Percentiles rank a stretch among this genome's conserved stretches.
Conservation (phyloP, 1,140 invertebrate genomes). For the Drosophila hydei region DNA sequence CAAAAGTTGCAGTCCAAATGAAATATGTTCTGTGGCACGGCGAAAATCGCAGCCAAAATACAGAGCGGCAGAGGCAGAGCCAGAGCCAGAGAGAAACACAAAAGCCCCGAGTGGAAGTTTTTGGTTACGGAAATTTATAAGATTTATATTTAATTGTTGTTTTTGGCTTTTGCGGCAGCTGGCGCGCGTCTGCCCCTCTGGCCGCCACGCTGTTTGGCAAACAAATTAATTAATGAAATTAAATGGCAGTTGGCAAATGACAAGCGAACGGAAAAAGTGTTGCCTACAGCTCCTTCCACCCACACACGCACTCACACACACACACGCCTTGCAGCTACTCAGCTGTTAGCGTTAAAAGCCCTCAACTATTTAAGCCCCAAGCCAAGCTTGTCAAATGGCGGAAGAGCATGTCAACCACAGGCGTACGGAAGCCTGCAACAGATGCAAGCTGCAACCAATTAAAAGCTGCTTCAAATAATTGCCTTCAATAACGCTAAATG, state of each 20-base stretch:
- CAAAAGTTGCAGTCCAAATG: conserved; percentile 77
- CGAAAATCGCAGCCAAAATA: conserved; percentile 64
- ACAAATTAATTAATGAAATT: conserved; percentile 81
- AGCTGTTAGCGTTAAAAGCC: not conserved
- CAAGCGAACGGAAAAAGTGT: conserved; percentile 53
- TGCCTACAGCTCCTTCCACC: conserved; percentile 15
- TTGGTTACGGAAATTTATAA: conserved; percentile 82
- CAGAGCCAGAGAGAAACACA: conserved; percentile 43
- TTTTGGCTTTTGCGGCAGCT: conserved; percentile 80
- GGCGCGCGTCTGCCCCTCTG: conserved; percentile 51
- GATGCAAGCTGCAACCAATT: conserved; percentile 24
- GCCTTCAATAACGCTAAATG: too few relatives aligned
- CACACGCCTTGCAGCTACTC: not conserved
- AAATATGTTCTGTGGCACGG: conserved; percentile 78
- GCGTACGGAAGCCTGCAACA: too few relatives aligned
- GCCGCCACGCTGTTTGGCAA: conserved; percentile 39
- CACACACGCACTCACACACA: not conserved
- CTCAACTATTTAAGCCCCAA: not conserved
- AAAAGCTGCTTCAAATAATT: conserved; percentile 47
- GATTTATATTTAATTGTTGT: conserved; percentile 82
- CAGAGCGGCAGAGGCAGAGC: not conserved
- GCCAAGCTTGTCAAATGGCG: not conserved
- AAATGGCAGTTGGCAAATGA: conserved; percentile 73
- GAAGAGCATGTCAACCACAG: not conserved
- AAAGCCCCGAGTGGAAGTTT: conserved; percentile 74